These are phyloP conservation scores for Mactromeris polynyma DNA, from an alignment of 2,888 invertebrate genomes.

Conservation along the genomic window DNA sequence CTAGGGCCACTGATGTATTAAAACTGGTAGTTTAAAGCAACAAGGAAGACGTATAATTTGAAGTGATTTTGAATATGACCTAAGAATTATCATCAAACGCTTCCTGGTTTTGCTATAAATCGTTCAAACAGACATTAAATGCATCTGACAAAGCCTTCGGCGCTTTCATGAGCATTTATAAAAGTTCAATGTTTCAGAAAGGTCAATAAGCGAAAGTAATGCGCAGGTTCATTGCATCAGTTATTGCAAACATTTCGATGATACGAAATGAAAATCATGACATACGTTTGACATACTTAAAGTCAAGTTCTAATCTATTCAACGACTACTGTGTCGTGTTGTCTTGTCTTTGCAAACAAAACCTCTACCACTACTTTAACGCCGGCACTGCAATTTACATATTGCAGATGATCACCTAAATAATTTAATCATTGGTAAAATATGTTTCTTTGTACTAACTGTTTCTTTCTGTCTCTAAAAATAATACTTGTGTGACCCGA, in stretches of 20 bases:
- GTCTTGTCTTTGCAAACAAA: no score
- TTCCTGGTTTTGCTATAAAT: conserved; percentile 12
- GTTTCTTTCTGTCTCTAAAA: no score
- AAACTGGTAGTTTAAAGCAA: background rate
- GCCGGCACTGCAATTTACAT: no score
- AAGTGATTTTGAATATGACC: background rate
- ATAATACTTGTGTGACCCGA: no score
- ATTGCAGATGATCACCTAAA: no score
- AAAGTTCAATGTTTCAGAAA: background rate
- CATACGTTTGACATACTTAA: no score
- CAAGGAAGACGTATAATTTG: conserved; percentile 6
- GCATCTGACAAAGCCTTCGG: background rate
- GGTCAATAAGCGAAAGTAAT: background rate
- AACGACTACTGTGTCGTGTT: no score
- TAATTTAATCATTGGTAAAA: no score
- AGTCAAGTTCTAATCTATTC: no score
- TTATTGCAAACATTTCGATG: background rate
- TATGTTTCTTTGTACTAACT: no score
- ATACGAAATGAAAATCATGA: no score
- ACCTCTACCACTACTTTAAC: no score
- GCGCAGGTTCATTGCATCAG: background rate
- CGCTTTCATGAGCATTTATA: background rate
- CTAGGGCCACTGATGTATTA: background rate
- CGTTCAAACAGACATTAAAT: background rate
- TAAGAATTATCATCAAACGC: background rate